Percentiles rank a stretch among this genome's conserved stretches.
phyloP scores from a whole-genome alignment of 2,797 vertebrate genomes.

The Triplophysa yarkandensis region DNA sequence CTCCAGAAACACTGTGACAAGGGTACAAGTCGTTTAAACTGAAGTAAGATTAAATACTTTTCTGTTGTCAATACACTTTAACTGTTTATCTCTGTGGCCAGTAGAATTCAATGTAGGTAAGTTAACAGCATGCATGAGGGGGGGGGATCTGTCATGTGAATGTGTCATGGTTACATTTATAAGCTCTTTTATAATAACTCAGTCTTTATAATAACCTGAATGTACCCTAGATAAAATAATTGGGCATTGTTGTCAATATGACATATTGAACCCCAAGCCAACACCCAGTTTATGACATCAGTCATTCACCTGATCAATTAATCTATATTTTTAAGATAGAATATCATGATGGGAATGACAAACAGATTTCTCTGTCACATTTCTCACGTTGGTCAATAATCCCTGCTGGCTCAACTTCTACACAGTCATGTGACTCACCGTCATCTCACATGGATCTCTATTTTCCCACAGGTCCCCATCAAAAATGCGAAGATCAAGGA shows the following conservation, averaged over 20 bases:
- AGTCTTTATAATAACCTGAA: no score
- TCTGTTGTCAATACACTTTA: neutral
- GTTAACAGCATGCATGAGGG: neutral
- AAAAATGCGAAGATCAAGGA: conserved; percentile 87
- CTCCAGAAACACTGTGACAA: neutral
- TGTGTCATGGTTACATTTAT: neutral
- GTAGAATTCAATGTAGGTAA: conserved; percentile 1
- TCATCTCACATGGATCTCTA: neutral
- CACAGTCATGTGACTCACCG: neutral
- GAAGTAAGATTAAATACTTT: conserved; percentile 46
- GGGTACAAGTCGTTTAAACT: conserved; percentile 10
- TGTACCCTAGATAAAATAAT: no score
- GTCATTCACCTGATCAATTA: neutral
- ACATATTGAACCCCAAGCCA: neutral
- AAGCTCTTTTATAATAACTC: no score
- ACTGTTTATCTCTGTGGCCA: neutral
- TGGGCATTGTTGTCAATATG: neutral
- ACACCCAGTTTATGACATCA: neutral
- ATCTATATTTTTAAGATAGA: neutral
- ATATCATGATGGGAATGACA: neutral
- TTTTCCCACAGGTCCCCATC: conserved; percentile 52
- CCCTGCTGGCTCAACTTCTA: neutral
- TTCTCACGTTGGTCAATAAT: no score
- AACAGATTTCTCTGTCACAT: no score
- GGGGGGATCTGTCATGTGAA: neutral